Evolutionary conservation across 1,140 invertebrate genomes (phyloP), one percentile per base, ranked within the genome.

Genomic region (Mycetomoellerius zeteki): DNA sequence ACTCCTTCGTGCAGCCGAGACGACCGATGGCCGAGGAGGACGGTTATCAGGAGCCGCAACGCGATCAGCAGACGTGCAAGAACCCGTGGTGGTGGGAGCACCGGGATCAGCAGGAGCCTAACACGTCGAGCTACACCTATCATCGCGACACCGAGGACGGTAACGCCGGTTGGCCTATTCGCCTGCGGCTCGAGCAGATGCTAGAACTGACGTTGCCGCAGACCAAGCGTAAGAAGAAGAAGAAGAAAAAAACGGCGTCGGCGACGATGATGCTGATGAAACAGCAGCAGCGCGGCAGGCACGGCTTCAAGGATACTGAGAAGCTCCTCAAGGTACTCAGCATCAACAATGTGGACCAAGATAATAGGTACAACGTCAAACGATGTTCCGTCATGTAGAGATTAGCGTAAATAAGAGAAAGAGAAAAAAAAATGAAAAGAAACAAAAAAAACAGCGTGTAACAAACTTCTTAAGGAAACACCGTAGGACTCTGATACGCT

Each of bases 301-400:
- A 93, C 58, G 88, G 88, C 43, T 95, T 94, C 86, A 94, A 95
- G 54, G 95, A 95, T 85, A 95, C 94, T 75, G 94, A 95, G 81
- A 94, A 93, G 58, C 91, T 95, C 80, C 94, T 95, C 77, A 95
- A 95, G 82, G 94, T 95, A 87, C 91, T 95, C 88, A 95, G 94
- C 93, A 92, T 95, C 78, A 95, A 95, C 85, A 94, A 94, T 90
- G 94, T 95, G 94, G 94, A 95, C 94, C 95, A 95, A 95, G 93
- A 94, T 92, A 93, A 90, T 92, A 92, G 93, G 87, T 95, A 95
- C 93, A 95, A 94, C 88, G 93, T 94, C 82, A 93, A 94, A 91
- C 92, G 94, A 81, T 95, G 94, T 92, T 94, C 93, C 72, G 90
- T 95, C 88, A 95, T 95, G 94, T 95, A 94, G 92, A 86, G 64